Percentiles rank a stretch among this genome's conserved stretches.
phyloP scores from a whole-genome alignment of 2,888 invertebrate genomes.

The Drosophila suboccidentalis region DNA sequence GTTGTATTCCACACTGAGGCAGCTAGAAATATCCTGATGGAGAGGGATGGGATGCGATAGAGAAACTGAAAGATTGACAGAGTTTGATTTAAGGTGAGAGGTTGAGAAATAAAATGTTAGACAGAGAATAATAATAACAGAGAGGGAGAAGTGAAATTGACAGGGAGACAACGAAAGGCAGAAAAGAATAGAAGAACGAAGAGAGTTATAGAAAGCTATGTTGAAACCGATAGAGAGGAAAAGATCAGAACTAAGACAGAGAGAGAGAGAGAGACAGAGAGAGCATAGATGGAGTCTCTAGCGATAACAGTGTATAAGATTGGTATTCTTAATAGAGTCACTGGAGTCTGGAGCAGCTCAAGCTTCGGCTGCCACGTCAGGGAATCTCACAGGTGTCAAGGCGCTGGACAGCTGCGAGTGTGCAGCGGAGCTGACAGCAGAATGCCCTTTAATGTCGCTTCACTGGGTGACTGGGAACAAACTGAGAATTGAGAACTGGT shows the following conservation, averaged over 20 bases:
- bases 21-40: background rate
- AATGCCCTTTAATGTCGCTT: slow-evolving; percentile 84
- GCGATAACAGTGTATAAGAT: background rate
- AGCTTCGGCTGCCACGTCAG: slow-evolving; percentile 38
- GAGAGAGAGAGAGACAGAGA: background rate
- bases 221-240: background rate
- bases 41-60: background rate
- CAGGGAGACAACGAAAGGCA: no score
- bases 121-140: background rate
- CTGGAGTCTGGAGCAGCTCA: slow-evolving; percentile 13
- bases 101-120: background rate
- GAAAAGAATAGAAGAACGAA: no score
- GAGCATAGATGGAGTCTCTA: background rate
- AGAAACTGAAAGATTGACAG: background rate
- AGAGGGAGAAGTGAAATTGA: background rate
- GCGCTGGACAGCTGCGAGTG: slow-evolving; percentile 66
- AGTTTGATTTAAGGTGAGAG: no score
- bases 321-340: slow-evolving; percentile 46
- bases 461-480: slow-evolving; percentile 31
- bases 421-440: slow-evolving; percentile 80
- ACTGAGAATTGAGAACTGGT: background rate
- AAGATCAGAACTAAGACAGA: background rate
- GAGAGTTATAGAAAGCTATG: background rate
- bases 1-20: background rate
- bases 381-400: slow-evolving; percentile 77